phyloP scores from a whole-genome alignment of 2,888 invertebrate species.

The Drosophila neoperkinsi region DNA sequence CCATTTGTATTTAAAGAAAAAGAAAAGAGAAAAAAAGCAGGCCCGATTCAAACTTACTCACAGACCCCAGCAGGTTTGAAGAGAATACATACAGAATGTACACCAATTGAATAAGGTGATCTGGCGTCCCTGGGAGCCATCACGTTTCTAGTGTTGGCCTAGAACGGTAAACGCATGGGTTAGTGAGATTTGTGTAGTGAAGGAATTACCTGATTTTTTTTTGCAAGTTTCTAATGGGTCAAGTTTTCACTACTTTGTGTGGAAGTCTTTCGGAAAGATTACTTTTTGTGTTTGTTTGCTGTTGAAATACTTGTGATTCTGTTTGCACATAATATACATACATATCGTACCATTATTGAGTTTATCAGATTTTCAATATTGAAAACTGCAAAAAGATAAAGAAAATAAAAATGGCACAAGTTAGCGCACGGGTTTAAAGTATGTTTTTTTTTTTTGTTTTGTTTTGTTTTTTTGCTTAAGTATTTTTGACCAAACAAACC shows the following conservation, averaged over 20 bases:
- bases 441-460: slow-evolving; percentile 31
- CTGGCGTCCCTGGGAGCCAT: slow-evolving; percentile 54
- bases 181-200: slow-evolving; percentile 72
- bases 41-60: slow-evolving; percentile 48
- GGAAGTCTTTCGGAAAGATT: slow-evolving; percentile 44
- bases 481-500: slow-evolving; percentile 9
- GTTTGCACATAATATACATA: slow-evolving; percentile 34
- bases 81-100: slow-evolving; percentile 20
- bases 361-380: slow-evolving; percentile 77
- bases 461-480: slow-evolving; percentile 41
- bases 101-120: slow-evolving; percentile 51
- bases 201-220: slow-evolving; percentile 65
- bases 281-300: slow-evolving; percentile 16
- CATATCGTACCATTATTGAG: slow-evolving; percentile 23
- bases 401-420: slow-evolving; percentile 78
- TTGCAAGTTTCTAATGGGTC: slow-evolving; percentile 36
- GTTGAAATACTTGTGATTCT: slow-evolving; percentile 65
- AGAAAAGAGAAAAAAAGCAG: slow-evolving; percentile 13
- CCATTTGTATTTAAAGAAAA: background rate
- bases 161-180: slow-evolving; percentile 77
- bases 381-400: slow-evolving; percentile 82
- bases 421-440: slow-evolving; percentile 70
- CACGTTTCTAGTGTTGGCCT: slow-evolving; percentile 77
- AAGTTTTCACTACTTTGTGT: slow-evolving; percentile 31
- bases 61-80: slow-evolving; percentile 33